Percentiles rank a stretch among this genome's conserved stretches.
Evolutionary conservation across 1,140 invertebrate species (phyloP).

Genomic region (Gryllus bimaculatus): DNA sequence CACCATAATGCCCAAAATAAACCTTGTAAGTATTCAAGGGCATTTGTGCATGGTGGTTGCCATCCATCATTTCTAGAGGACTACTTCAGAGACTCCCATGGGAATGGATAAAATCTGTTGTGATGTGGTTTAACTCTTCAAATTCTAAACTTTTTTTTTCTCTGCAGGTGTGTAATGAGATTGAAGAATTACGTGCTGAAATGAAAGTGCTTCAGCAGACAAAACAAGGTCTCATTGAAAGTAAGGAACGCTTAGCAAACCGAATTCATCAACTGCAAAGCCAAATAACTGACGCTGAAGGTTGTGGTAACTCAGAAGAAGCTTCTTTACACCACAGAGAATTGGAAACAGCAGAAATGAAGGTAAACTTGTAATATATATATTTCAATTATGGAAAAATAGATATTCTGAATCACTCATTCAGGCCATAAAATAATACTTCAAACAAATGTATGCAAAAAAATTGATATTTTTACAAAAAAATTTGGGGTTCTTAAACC

Average conservation of each 20-base stretch:
- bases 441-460: too few relatives aligned
- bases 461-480: too few relatives aligned
- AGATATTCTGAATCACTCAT: too few relatives aligned
- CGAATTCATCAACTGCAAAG: background rate
- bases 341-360: background rate
- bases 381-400: background rate
- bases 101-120: too few relatives aligned
- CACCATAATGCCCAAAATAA: too few relatives aligned
- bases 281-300: background rate
- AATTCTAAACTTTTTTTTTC: background rate
- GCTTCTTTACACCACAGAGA: background rate
- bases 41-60: too few relatives aligned
- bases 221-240: background rate
- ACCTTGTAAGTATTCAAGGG: too few relatives aligned
- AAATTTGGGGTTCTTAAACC: too few relatives aligned
- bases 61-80: too few relatives aligned
- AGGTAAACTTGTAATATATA: background rate
- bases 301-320: background rate
- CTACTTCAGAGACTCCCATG: too few relatives aligned
- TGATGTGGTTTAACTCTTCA: too few relatives aligned
- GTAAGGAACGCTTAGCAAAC: background rate
- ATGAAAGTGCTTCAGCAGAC: background rate
- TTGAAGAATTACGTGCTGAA: background rate
- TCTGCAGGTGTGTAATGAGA: background rate
- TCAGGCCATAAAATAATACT: too few relatives aligned